Evolutionary conservation across 2,888 invertebrate species (phyloP).

Genomic region (Clepsis dumicolana): DNA sequence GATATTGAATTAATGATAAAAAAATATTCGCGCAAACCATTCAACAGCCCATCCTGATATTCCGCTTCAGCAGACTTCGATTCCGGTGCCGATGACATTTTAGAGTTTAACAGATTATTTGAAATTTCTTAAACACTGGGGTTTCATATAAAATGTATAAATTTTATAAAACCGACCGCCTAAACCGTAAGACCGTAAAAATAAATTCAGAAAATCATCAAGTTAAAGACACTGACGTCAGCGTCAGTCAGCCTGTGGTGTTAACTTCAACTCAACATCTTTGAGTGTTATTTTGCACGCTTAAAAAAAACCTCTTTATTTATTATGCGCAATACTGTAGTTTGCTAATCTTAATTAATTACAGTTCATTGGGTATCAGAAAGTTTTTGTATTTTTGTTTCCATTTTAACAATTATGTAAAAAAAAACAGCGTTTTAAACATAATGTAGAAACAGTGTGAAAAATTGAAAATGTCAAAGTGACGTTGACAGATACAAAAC

Average conservation of each 20-base stretch:
- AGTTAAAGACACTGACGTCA: slow-evolving; percentile 20
- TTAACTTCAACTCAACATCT: slow-evolving; percentile 16
- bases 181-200: slow-evolving; percentile 30
- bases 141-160: slow-evolving; percentile 56
- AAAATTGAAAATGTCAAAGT: neutral
- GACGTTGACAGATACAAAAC: slow-evolving; percentile 11
- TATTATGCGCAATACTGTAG: no score
- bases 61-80: slow-evolving; percentile 61
- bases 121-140: slow-evolving; percentile 48
- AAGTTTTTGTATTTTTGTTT: no score
- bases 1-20: slow-evolving; percentile 89
- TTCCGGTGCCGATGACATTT: slow-evolving; percentile 72
- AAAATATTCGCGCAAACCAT: slow-evolving; percentile 83
- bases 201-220: slow-evolving; percentile 43
- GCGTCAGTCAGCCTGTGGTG: slow-evolving; percentile 39
- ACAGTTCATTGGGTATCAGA: no score
- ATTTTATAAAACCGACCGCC: slow-evolving; percentile 52
- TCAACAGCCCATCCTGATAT: slow-evolving; percentile 58
- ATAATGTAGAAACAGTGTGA: neutral
- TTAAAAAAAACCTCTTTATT: neutral
- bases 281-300: slow-evolving; percentile 10
- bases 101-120: slow-evolving; percentile 44
- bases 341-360: no score
- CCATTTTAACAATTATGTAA: no score
- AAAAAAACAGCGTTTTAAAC: neutral